Evolutionary conservation across 2,113 vertebrate genomes (phyloP).

Genomic region (Macrotus californicus): DNA sequence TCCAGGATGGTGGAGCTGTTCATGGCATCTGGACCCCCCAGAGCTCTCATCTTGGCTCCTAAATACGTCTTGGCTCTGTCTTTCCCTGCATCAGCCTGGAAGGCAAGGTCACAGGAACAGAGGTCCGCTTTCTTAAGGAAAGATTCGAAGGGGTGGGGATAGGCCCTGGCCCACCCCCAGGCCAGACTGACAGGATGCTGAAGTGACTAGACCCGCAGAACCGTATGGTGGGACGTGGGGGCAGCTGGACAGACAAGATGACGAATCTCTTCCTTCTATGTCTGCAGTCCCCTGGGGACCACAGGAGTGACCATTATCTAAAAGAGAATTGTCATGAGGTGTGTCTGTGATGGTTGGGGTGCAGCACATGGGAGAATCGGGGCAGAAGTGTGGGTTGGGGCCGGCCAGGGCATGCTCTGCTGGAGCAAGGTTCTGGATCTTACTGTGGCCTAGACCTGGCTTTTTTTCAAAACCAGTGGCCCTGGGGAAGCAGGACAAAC

Average conservation of each 20-base stretch:
- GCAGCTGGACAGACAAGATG: not conserved
- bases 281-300: not conserved
- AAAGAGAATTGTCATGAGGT: not conserved
- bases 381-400: not conserved
- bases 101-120: not conserved
- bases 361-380: not conserved
- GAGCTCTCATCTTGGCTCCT: not conserved
- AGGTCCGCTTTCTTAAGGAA: not conserved
- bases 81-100: not conserved
- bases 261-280: not conserved
- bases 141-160: not conserved
- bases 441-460: not conserved
- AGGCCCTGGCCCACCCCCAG: not conserved
- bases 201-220: not conserved
- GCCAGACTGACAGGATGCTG: not conserved
- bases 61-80: not conserved
- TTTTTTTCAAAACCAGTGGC: not conserved
- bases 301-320: not conserved
- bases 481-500: not conserved
- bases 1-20: not conserved
- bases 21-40: not conserved
- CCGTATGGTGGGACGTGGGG: not conserved
- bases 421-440: not conserved
- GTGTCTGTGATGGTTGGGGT: not conserved
- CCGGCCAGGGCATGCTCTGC: not conserved